Conservation (phyloP, 1,140 invertebrate genomes). For the Probaryconus sp. region DNA sequence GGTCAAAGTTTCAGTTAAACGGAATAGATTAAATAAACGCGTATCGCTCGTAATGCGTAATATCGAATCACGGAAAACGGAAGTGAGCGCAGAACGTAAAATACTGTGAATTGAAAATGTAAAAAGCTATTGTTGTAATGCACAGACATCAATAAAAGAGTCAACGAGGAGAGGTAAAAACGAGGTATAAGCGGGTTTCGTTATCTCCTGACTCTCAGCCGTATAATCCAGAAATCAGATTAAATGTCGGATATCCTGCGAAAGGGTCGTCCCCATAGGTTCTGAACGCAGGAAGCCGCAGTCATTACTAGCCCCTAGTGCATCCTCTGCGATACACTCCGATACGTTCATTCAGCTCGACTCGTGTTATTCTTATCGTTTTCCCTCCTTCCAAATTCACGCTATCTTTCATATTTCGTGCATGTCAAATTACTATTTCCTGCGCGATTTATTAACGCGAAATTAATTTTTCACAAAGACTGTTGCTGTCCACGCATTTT, state of each 20-base stretch:
- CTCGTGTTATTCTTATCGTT: conserved; percentile 58
- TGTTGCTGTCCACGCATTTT: too few species aligned
- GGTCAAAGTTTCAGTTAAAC: conserved; percentile 27
- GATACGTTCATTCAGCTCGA: conserved; percentile 68
- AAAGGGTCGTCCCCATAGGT: conserved; percentile 66
- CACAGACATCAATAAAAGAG: conserved; percentile 40
- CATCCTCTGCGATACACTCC: conserved; percentile 72
- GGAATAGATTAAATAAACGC: conserved; percentile 1
- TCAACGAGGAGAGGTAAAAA: conserved; percentile 5
- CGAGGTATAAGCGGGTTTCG: conserved; percentile 30
- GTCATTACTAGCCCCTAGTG: conserved; percentile 74
- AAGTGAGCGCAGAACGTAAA: conserved; percentile 23
- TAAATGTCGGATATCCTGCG: conserved; percentile 69
- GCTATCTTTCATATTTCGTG: conserved; percentile 36
- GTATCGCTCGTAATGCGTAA: conserved; percentile 11
- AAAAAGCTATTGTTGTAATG: conserved; percentile 46
- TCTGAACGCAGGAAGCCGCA: conserved; percentile 73
- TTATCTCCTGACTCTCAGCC: conserved; percentile 50
- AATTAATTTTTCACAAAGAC: too few species aligned
- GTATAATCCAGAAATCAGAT: conserved; percentile 69
- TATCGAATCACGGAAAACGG: conserved; percentile 31
- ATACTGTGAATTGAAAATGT: conserved; percentile 40
- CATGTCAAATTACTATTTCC: conserved; percentile 48
- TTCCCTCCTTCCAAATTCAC: conserved; percentile 29
- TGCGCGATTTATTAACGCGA: conserved; percentile 29